Conservation (phyloP, 2,888 invertebrate genomes). For the Apeira syringaria region DNA sequence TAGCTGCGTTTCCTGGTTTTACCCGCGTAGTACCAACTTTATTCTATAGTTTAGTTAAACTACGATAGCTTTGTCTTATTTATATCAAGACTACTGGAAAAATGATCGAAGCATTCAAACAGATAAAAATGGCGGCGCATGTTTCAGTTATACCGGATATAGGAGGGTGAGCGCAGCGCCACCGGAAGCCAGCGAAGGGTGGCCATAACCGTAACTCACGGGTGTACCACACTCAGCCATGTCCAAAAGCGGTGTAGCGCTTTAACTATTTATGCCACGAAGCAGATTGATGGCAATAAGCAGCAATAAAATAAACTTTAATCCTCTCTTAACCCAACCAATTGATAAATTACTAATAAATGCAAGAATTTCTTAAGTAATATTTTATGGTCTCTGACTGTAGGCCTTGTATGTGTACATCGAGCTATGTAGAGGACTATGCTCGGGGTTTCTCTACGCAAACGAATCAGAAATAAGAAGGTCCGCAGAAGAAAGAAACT, state of each 20-base stretch:
- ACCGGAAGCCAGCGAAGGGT: slow-evolving; percentile 47
- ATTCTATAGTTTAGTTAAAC: too few relatives aligned
- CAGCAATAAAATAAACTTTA: slow-evolving; percentile 41
- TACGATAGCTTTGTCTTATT: too few relatives aligned
- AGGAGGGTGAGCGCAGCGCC: slow-evolving; percentile 43
- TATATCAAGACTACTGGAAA: too few relatives aligned
- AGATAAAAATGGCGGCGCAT: slow-evolving; percentile 19
- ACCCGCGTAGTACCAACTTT: too few relatives aligned
- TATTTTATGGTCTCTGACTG: too few relatives aligned
- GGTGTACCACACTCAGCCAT: slow-evolving; percentile 41
- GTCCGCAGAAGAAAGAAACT: too few relatives aligned
- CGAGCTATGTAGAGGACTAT: too few relatives aligned
- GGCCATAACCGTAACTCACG: slow-evolving; percentile 67
- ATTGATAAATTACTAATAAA: slow-evolving; percentile 11
- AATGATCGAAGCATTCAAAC: too few relatives aligned
- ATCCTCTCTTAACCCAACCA: slow-evolving; percentile 14
- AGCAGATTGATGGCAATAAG: slow-evolving; percentile 58
- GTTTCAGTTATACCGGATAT: slow-evolving; percentile 52
- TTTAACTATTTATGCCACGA: slow-evolving; percentile 57
- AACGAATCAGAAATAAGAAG: too few relatives aligned
- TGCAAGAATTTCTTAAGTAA: slow-evolving; percentile 5
- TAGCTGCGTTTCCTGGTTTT: too few relatives aligned
- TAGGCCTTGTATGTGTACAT: too few relatives aligned
- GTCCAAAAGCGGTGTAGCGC: slow-evolving; percentile 57
- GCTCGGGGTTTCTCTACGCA: too few relatives aligned